These are phyloP conservation scores for Cynopterus sphinx DNA, from an alignment of 2,797 vertebrate genomes.

Conservation along the genomic window DNA sequence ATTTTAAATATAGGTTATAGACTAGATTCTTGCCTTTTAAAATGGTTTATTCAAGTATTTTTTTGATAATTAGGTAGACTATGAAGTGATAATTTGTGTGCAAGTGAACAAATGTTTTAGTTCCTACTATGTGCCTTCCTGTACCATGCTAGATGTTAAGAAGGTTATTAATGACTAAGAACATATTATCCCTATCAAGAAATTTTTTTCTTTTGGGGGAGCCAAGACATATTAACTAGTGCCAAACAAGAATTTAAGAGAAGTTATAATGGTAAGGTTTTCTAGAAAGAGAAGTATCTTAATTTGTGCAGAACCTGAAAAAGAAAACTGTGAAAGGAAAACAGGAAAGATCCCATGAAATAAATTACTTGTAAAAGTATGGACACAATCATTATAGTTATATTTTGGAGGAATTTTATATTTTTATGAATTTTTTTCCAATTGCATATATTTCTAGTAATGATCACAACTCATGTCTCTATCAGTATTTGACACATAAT, in stretches of 20 bases:
- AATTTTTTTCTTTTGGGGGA: background rate
- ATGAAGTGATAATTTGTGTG: background rate
- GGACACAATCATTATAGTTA: background rate
- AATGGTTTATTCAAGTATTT: background rate
- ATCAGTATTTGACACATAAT: background rate
- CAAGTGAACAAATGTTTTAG: background rate
- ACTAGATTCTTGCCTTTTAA: background rate
- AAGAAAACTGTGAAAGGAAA: constrained; percentile 1
- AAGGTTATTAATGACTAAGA: background rate
- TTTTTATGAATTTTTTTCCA: background rate
- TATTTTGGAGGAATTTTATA: background rate
- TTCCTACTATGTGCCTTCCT: background rate
- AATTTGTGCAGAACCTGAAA: background rate
- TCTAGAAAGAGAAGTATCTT: background rate
- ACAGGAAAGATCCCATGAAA: background rate
- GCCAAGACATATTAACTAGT: background rate
- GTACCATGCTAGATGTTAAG: background rate
- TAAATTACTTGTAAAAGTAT: background rate
- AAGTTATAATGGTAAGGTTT: background rate
- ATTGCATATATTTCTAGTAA: background rate
- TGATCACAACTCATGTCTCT: background rate
- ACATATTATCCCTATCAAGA: background rate
- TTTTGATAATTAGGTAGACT: background rate
- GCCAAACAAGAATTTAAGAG: background rate
- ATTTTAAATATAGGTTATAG: background rate